Conservation (phyloP, 92 coral and sea anemone species). For the Isaurus tuberculatus region DNA sequence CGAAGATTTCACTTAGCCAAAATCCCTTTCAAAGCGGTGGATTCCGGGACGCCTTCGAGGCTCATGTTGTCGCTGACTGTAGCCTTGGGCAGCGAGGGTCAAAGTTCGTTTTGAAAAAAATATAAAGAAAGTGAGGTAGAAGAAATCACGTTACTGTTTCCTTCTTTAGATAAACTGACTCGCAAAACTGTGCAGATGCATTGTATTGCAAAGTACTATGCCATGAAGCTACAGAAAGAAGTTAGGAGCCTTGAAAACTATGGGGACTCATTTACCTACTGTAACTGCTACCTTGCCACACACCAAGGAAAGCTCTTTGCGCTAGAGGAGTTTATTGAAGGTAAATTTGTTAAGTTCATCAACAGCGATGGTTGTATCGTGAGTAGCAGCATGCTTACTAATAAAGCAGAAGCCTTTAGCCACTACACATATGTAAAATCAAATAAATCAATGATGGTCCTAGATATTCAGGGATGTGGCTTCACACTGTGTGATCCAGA, state of each 20-base stretch:
- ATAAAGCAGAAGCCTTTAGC: slow-evolving; percentile 38
- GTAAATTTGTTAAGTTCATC: slow-evolving; percentile 20
- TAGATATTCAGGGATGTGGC: slow-evolving; percentile 41
- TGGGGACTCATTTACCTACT: slow-evolving; percentile 14
- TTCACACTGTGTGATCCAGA: slow-evolving; percentile 48
- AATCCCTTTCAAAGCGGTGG: neutral
- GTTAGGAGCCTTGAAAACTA: neutral
- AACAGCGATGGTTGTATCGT: slow-evolving; percentile 3
- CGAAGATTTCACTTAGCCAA: slow-evolving; percentile 1
- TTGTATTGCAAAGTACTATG: neutral
- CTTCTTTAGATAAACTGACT: neutral
- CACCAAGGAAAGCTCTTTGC: neutral
- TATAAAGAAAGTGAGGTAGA: slow-evolving; percentile 10
- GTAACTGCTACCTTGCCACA: neutral
- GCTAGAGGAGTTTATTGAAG: slow-evolving; percentile 10
- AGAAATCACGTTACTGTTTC: slow-evolving; percentile 3
- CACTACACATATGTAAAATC: slow-evolving; percentile 40
- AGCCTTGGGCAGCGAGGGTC: slow-evolving; percentile 1
- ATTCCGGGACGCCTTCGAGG: neutral
- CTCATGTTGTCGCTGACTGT: slow-evolving; percentile 7
- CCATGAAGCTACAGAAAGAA: slow-evolving; percentile 12
- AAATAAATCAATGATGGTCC: slow-evolving; percentile 26
- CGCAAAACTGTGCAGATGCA: slow-evolving; percentile 13
- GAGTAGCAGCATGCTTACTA: slow-evolving; percentile 10
- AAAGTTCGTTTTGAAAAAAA: slow-evolving; percentile 5